Evolutionary conservation across 2,797 vertebrate species (phyloP).

Genomic region (Hapalemur alaotrensis): DNA sequence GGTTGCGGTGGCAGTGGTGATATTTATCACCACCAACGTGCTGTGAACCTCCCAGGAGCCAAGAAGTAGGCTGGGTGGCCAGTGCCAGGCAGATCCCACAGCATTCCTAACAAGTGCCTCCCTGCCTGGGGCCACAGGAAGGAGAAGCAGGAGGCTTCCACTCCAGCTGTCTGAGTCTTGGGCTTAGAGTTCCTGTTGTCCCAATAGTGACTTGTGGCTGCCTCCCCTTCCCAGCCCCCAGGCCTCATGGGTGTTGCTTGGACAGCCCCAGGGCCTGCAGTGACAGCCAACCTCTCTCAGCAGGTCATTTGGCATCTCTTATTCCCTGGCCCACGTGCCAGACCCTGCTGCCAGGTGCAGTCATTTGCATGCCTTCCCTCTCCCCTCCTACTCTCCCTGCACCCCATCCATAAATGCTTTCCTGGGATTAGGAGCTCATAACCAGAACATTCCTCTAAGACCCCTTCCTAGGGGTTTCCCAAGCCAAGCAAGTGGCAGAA

Average conservation of each 20-base stretch:
- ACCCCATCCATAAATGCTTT: neutral
- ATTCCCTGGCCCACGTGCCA: neutral
- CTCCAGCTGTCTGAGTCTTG: neutral
- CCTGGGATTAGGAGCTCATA: neutral
- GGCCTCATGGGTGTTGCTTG: neutral
- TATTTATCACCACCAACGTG: neutral
- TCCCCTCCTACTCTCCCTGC: neutral
- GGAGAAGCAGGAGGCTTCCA: neutral
- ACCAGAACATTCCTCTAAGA: neutral
- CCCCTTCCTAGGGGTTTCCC: neutral
- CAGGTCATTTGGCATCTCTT: neutral
- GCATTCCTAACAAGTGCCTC: neutral
- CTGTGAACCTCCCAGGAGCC: neutral
- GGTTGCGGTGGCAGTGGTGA: neutral
- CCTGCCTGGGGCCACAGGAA: neutral
- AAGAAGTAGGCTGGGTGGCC: neutral
- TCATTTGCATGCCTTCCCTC: neutral
- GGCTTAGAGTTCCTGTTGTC: neutral
- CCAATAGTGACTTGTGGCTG: neutral
- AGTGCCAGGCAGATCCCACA: neutral
- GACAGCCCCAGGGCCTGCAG: neutral
- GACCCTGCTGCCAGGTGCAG: neutral
- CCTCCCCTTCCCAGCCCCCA: neutral
- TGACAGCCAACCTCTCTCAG: neutral
- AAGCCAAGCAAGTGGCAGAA: neutral